Base-by-base conservation (phyloP, 2,797 vertebrate species). In the Diceros bicornis region DNA sequence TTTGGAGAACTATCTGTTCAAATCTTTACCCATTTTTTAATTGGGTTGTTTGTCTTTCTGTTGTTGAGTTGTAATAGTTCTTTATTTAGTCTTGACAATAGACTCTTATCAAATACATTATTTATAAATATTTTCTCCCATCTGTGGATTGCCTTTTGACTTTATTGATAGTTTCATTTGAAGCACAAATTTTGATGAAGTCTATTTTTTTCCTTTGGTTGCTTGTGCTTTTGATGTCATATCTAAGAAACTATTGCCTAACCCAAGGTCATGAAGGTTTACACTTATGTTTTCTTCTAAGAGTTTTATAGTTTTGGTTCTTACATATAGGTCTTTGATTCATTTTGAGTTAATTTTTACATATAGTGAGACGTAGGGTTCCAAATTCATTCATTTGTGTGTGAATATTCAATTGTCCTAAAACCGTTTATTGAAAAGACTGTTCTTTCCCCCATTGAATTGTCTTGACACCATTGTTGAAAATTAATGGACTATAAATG, bases 101-200 rank as follows among this genome's bases (percentile, higher is more conserved):
- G 29, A 44, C 11, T 0, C 9, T 81, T 72, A 78, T 59, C 55
- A 55, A 5, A 90, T 95, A 37, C 6, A 82, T 83, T 61, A 59
- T 66, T 88, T 91, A 4, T 44, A 94, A 93, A 61, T 72, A 78
- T 93, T 71, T 91, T 87, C 23, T 93, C 62, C 23, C 14, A 72
- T 83, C 37, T 72, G 7, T 91, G 11, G 37, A 1, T 91, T 89
- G 4, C 21, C 34, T 83, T 86, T 93, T 83, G 34, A 78, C 47
- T 68, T 92, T 90, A 61, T 55, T 86, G 41, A 90, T 82, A 77
- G 29, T 94, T 96, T 91, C 21, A 64, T 83, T 81, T 96, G 83
- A 81, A 81, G 12, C 50, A 86, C 17, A 92, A 50, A 86, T 68
- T 86, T 94, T 90, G 21, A 47, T 66, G 16, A 72, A 62, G 13